Evolutionary conservation across 2,113 vertebrate genomes (phyloP).

Genomic region (Catharus bicknelli): DNA sequence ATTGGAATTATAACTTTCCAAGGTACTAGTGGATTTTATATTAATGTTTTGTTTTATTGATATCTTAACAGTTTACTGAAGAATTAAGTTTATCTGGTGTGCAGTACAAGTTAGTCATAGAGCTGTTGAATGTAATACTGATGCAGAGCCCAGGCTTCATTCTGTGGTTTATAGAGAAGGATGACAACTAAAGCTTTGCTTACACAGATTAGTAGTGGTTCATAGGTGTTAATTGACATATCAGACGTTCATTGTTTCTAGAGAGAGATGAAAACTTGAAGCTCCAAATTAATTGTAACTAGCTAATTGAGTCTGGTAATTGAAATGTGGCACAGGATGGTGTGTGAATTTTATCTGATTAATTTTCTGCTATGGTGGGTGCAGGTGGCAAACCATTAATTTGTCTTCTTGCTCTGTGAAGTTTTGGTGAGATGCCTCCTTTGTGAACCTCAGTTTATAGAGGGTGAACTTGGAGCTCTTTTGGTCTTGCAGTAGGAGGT

Average conservation of each 20-base stretch:
- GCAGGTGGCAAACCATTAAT: neutral
- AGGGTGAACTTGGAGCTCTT: neutral
- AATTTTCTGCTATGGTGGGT: neutral
- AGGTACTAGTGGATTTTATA: neutral
- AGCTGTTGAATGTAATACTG: neutral
- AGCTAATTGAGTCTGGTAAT: neutral
- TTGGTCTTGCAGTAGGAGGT: neutral
- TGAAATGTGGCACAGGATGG: neutral
- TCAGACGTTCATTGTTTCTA: neutral
- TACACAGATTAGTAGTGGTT: neutral
- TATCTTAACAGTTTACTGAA: neutral
- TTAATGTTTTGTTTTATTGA: neutral
- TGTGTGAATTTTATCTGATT: neutral
- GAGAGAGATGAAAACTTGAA: neutral
- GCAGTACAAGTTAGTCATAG: neutral
- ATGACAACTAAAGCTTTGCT: neutral
- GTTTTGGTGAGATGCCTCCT: neutral
- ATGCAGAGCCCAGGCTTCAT: neutral
- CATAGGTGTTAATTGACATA: neutral
- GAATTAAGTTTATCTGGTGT: neutral
- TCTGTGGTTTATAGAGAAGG: neutral
- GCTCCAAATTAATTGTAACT: neutral
- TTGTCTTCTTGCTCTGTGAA: neutral
- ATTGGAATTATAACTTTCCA: neutral
- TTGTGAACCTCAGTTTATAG: neutral